These are phyloP conservation scores for Dromas ardeola DNA, from an alignment of 2,113 vertebrate species.

Conservation along the genomic window DNA sequence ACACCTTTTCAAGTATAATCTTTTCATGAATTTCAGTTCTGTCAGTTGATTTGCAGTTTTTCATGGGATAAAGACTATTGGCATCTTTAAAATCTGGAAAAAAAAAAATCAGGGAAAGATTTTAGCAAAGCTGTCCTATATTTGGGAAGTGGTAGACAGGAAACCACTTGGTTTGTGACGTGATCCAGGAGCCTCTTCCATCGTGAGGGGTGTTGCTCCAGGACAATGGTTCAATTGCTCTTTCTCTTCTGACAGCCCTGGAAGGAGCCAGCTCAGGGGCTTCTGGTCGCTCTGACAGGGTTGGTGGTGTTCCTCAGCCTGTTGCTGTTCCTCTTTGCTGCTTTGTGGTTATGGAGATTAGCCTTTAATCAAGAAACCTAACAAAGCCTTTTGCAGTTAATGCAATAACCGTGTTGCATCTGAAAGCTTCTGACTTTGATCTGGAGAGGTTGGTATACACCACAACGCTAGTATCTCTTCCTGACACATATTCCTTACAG, in stretches of 20 bases:
- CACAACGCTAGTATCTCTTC: fast-evolving
- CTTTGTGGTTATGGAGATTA: not conserved
- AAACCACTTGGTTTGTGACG: not conserved
- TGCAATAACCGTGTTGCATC: not conserved
- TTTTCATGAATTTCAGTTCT: not conserved
- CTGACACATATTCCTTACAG: not conserved
- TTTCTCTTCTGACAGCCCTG: not conserved
- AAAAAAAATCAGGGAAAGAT: not conserved
- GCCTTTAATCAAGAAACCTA: not conserved
- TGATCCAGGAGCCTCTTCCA: not conserved
- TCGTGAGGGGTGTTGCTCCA: fast-evolving
- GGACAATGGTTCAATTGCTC: fast-evolving
- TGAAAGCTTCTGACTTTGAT: not conserved
- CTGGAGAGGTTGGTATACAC: not conserved
- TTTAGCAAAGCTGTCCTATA: not conserved
- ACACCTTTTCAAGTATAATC: not conserved
- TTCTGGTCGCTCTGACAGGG: not conserved
- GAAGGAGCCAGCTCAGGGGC: not conserved
- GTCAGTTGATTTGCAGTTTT: not conserved
- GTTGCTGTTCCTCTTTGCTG: not conserved
- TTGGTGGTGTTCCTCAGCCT: not conserved
- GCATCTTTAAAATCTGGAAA: not conserved
- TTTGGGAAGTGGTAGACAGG: not conserved
- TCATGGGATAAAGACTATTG: not conserved
- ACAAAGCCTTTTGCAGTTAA: not conserved